A percentile compares a stretch with the other conserved stretches of the same genome.
phyloP scores from a whole-genome alignment of 1,140 invertebrate genomes.

The Lasioglossum baleicum region DNA sequence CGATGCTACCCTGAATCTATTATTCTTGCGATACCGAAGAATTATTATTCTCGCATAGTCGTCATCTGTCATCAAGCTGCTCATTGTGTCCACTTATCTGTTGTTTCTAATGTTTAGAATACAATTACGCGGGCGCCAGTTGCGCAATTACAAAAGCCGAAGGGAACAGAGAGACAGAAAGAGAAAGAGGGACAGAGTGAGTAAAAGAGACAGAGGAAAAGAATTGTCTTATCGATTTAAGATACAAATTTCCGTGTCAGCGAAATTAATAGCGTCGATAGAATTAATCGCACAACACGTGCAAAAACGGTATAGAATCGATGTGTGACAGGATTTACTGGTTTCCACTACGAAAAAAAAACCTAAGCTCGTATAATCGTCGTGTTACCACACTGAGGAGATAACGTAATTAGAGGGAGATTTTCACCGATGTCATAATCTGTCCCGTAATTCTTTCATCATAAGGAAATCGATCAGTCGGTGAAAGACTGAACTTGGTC shows the following conservation, averaged over 20 bases:
- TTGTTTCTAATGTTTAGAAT: neutral
- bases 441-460: neutral
- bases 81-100: neutral
- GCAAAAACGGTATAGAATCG: neutral
- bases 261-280: slow-evolving; percentile 3
- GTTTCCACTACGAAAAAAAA: neutral
- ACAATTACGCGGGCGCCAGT: neutral
- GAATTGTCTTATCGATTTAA: neutral
- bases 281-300: neutral
- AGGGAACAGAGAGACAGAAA: neutral
- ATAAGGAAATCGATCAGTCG: neutral
- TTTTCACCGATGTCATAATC: slow-evolving; percentile 6
- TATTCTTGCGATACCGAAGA: too few species aligned
- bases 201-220: neutral
- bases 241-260: slow-evolving; percentile 10
- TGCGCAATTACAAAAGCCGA: neutral
- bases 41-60: neutral
- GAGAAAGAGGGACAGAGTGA: neutral
- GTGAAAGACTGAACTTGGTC: neutral
- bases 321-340: neutral
- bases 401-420: neutral
- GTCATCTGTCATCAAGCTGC: neutral
- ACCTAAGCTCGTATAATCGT: neutral
- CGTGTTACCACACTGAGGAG: neutral
- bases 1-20: neutral